Conservation (phyloP, 2,113 vertebrate species). For the Phrynosoma blainvillii region DNA sequence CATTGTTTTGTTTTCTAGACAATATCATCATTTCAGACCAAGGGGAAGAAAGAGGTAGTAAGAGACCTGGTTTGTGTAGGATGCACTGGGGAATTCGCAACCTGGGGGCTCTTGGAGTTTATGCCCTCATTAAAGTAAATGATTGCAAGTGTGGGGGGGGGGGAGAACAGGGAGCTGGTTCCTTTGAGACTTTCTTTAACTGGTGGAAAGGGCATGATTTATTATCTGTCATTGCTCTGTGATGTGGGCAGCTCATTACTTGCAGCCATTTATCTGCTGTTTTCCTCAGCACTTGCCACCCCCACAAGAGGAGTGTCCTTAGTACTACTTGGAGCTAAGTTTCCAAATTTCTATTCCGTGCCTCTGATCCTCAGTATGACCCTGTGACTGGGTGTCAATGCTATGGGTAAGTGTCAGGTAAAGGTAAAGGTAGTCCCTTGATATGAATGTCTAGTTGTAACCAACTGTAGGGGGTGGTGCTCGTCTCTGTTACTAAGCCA, state of each 20-base stretch:
- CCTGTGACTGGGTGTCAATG: neutral
- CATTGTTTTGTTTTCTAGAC: too few relatives aligned
- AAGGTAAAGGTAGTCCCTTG: too few relatives aligned
- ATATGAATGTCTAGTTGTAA: too few relatives aligned
- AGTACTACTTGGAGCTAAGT: neutral
- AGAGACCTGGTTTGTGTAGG: neutral
- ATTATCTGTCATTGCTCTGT: neutral
- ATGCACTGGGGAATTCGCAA: neutral
- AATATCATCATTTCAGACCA: too few relatives aligned
- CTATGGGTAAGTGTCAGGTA: too few relatives aligned
- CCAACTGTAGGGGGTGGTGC: too few relatives aligned
- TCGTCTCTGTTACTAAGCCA: too few relatives aligned
- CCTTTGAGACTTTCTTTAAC: neutral
- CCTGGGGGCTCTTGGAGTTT: neutral
- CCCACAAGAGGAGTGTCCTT: neutral
- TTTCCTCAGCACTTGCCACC: neutral
- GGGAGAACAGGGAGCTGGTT: neutral
- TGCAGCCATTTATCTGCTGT: neutral
- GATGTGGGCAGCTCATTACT: neutral
- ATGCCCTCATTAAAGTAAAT: neutral
- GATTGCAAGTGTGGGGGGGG: neutral
- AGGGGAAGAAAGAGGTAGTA: too few relatives aligned
- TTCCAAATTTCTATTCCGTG: neutral
- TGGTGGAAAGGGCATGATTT: neutral
- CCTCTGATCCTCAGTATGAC: neutral